Base-by-base conservation (phyloP, 2,797 vertebrate species). In the Limosa lapponica region DNA sequence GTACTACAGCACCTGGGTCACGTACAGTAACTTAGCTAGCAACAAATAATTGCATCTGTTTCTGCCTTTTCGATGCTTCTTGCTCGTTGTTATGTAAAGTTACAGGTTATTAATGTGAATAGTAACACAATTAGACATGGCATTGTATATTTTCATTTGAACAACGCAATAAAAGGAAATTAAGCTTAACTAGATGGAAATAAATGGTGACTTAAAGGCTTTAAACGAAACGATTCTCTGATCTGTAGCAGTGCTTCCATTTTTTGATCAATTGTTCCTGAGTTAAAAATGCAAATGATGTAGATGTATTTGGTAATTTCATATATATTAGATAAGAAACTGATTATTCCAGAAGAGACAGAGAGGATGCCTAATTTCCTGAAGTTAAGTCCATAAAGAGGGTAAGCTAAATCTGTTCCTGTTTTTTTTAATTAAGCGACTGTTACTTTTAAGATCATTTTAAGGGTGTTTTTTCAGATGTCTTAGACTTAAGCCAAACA, bases 1-100 rank as follows among this genome's bases (percentile, higher is more conserved):
- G 49, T 95, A 79, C 72, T 96, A 73, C 88, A 95, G 96, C 94
- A 97, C 91, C 97, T 97, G 96, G 96, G 95, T 97, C 97, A 90
- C 75, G 62, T 97, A 97, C 93, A 93, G 95, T 90, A 97, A 97
- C 96, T 96, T 95, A 73, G 75, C 95, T 81, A 90, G 89, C 96
- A 95, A 96, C 94, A 97, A 96, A 97, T 96, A 97, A 96, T 59
- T 59, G 95, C 88, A 37, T 65, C 87, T 94, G 81, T 93, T 91
- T 91, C 90, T 95, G 90, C 72, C 36, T 94, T 90, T 94, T 87
- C 61, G 8, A 49, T 69, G 79, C 80, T 93, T 93, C 71, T 69
- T 9, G 79, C 86, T 95, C 62, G 73, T 58, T 81, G 89, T 92
- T 92, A 94, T 93, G 83, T 85, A 58, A 87, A 92, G 77, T 89